Conservation (phyloP, 1,140 invertebrate species). For the Drosophila sp. region DNA sequence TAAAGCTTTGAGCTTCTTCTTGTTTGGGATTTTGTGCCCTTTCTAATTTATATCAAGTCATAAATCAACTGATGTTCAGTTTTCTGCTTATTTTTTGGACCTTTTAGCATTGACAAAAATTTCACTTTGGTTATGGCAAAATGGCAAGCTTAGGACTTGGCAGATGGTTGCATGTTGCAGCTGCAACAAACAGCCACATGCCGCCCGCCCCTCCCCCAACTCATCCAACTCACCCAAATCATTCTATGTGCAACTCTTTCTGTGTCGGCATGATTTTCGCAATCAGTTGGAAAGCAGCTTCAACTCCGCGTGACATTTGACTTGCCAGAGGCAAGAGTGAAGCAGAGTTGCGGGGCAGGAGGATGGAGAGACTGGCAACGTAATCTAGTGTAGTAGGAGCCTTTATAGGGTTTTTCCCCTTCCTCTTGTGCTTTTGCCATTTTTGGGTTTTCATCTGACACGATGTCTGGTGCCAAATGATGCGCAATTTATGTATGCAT, state of each 20-base stretch:
- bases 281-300: constrained; percentile 72
- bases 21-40: not conserved
- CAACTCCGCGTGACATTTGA: constrained; percentile 35
- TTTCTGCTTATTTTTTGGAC: constrained; percentile 11
- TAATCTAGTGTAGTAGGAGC: constrained; percentile 40
- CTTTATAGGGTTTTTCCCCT: not conserved
- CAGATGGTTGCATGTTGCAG: constrained; percentile 26
- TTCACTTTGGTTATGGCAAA: constrained; percentile 42
- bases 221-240: not conserved
- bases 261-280: constrained; percentile 67
- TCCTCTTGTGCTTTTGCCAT: constrained; percentile 24
- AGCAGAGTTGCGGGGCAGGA: not conserved
- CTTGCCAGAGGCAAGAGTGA: not conserved
- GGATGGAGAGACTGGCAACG: constrained; percentile 19
- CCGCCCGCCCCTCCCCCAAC: not conserved
- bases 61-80: constrained; percentile 6
- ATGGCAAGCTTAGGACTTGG: constrained; percentile 47
- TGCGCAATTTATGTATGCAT: constrained; percentile 49
- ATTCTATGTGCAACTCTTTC: constrained; percentile 21
- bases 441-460: constrained; percentile 73
- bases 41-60: constrained; percentile 21
- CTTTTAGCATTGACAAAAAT: constrained; percentile 46
- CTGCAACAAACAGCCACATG: constrained; percentile 28
- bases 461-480: constrained; percentile 57
- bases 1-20: not conserved